Conservation (phyloP, 2,113 vertebrate genomes). For the Protomyctophum bolini region DNA sequence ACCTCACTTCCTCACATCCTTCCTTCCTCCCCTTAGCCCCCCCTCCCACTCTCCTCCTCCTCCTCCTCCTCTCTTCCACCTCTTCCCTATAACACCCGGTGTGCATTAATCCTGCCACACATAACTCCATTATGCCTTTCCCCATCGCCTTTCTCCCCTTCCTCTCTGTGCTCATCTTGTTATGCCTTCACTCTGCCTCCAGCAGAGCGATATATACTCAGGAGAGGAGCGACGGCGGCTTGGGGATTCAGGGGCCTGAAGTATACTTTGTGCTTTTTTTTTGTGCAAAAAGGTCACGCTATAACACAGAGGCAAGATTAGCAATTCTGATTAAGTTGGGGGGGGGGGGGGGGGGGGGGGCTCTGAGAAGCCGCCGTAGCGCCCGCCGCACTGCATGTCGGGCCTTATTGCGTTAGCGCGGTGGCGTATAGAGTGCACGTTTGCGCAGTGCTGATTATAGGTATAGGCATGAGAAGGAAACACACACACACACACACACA, state of each 20-base stretch:
- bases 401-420: conserved; percentile 74
- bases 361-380: conserved; percentile 64
- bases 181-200: conserved; percentile 12
- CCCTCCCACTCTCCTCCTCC: neutral
- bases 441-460: conserved; percentile 47
- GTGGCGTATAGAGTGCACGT: conserved; percentile 51
- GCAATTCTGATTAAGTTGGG: conserved; percentile 75
- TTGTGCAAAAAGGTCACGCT: conserved; percentile 72
- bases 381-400: conserved; percentile 27
- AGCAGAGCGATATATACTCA: conserved; percentile 47
- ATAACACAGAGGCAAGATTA: conserved; percentile 71
- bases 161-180: neutral
- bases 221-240: conserved; percentile 57
- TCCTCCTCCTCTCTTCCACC: neutral
- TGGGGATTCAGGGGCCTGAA: conserved; percentile 60
- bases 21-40: neutral
- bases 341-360: conserved; percentile 71
- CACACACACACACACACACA: conserved; percentile 7
- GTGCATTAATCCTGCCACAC: neutral
- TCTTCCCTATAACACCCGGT: neutral
- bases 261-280: conserved; percentile 49
- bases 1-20: neutral
- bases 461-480: conserved; percentile 19
- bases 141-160: neutral
- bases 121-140: neutral